Evolutionary conservation across 2,888 invertebrate genomes (phyloP).

Genomic region (Thumatha senex): DNA sequence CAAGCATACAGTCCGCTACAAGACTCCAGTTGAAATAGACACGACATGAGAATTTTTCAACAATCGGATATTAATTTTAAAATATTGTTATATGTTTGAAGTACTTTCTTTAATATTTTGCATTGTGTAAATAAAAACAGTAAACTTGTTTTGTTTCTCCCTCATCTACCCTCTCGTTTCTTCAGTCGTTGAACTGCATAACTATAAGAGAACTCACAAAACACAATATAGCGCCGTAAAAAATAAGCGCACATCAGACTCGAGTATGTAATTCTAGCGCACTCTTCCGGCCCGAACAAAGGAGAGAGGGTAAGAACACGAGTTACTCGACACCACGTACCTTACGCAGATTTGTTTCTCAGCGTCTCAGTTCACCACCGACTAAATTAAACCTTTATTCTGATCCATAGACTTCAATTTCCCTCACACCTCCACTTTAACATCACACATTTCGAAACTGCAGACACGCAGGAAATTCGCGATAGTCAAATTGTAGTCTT

Average conservation of each 20-base stretch:
- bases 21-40: not conserved
- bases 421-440: constrained; percentile 39
- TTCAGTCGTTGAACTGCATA: constrained; percentile 81
- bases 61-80: not conserved
- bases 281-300: constrained; percentile 83
- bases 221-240: constrained; percentile 81
- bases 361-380: constrained; percentile 51
- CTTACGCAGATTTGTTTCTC: constrained; percentile 83
- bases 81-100: constrained; percentile 26
- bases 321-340: constrained; percentile 83
- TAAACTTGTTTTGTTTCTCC: constrained; percentile 72
- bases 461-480: constrained; percentile 76
- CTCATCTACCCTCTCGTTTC: constrained; percentile 71
- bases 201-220: constrained; percentile 72
- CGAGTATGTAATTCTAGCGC: constrained; percentile 83
- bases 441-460: constrained; percentile 65
- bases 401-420: constrained; percentile 59
- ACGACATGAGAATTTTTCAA: constrained; percentile 10
- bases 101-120: constrained; percentile 43
- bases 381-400: constrained; percentile 62
- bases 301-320: constrained; percentile 83
- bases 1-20: too few relatives aligned
- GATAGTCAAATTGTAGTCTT: constrained; percentile 84
- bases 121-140: constrained; percentile 58
- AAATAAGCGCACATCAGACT: constrained; percentile 84